A percentile compares a stretch with the other conserved stretches of the same genome.
phyloP scores from a whole-genome alignment of 2,113 vertebrate species.

The Heterocephalus glaber region DNA sequence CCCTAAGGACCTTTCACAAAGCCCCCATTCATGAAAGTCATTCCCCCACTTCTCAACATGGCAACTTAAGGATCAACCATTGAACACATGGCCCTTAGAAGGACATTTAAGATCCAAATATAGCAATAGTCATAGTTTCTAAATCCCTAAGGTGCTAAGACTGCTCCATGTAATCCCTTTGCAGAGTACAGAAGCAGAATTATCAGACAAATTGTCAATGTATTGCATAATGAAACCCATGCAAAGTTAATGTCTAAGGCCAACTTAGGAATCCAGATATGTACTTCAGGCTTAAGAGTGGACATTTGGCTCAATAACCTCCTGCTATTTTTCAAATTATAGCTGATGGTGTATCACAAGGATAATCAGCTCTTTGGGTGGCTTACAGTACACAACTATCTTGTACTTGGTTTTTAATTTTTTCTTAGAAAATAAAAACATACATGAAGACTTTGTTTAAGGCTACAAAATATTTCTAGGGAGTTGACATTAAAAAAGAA shows the following conservation, averaged over 20 bases:
- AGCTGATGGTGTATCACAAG: neutral
- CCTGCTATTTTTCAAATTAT: neutral
- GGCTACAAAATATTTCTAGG: neutral
- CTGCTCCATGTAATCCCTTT: neutral
- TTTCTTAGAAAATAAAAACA: constrained; percentile 40
- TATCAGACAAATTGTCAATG: neutral
- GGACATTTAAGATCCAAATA: neutral
- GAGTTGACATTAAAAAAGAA: neutral
- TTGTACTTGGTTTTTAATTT: neutral
- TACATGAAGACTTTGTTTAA: constrained; percentile 35
- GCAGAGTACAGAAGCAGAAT: neutral
- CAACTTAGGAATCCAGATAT: neutral
- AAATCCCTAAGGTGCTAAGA: neutral
- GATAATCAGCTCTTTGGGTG: neutral
- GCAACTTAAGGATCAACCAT: neutral
- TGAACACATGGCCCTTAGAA: neutral
- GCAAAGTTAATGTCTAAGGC: neutral
- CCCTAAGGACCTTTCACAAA: neutral
- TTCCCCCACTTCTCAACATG: neutral
- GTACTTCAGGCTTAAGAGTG: neutral
- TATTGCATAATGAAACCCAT: neutral
- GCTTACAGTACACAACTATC: constrained; percentile 29
- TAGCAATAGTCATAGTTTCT: neutral
- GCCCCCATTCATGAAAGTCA: neutral
- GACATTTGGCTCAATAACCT: neutral